Evolutionary conservation across 23 tunicate species (phyloP).

Genomic region (Trididemnum clinides): DNA sequence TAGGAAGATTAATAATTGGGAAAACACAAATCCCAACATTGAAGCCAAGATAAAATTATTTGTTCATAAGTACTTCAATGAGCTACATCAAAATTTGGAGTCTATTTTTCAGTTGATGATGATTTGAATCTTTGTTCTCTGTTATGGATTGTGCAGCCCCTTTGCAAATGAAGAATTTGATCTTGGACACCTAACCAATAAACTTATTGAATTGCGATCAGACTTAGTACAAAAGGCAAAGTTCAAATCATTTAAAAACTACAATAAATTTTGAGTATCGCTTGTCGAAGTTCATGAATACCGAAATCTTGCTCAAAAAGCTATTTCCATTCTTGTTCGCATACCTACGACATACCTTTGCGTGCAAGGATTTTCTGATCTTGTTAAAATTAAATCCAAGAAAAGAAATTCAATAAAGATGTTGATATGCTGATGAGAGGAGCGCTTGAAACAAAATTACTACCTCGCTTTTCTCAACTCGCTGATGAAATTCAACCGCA

Average conservation of each 20-base stretch:
- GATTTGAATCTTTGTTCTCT: conserved; percentile 23
- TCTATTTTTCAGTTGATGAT: conserved; percentile 10
- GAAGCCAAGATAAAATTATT: neutral
- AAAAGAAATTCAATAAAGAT: conserved; percentile 20
- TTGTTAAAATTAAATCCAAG: conserved; percentile 32
- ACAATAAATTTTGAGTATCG: conserved; percentile 35
- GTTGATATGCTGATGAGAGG: conserved; percentile 27
- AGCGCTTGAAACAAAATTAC: conserved; percentile 19
- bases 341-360: conserved; percentile 28
- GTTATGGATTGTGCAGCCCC: conserved; percentile 19
- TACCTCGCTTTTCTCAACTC: conserved; percentile 26
- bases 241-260: conserved; percentile 26
- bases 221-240: conserved; percentile 1
- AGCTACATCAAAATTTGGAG: conserved; percentile 14
- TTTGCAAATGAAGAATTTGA: conserved; percentile 31
- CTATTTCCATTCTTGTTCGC: conserved; percentile 23
- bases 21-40: conserved; percentile 20
- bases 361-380: conserved; percentile 24
- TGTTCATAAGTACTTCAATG: conserved; percentile 11
- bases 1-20: conserved; percentile 6
- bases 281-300: conserved; percentile 16
- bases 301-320: conserved; percentile 28
- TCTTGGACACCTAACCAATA: conserved; percentile 11
- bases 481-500: conserved; percentile 35
- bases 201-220: conserved; percentile 24